Percentiles rank a stretch among this genome's conserved stretches.
These are phyloP conservation scores for Xiphophorus maculatus DNA, from an alignment of 2,113 vertebrate species.

Conservation along the genomic window DNA sequence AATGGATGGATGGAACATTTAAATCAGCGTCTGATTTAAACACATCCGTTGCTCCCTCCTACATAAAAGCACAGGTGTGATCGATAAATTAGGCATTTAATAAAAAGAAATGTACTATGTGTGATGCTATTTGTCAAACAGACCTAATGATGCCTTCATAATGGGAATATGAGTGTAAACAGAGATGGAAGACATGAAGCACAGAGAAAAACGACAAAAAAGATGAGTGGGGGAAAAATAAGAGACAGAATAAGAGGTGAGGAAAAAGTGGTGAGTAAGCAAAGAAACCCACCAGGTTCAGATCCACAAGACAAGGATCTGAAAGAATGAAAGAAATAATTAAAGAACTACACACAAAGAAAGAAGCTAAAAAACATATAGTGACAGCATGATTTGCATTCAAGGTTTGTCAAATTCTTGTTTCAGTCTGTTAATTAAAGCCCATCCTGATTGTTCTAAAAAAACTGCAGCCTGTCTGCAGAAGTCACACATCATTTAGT, in stretches of 20 bases:
- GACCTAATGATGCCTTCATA: slow-evolving; percentile 43
- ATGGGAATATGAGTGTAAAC: slow-evolving; percentile 16
- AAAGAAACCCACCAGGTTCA: not conserved
- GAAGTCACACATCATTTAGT: slow-evolving; percentile 60
- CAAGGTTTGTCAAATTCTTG: slow-evolving; percentile 45
- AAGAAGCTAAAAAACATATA: slow-evolving; percentile 16
- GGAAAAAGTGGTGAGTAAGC: not conserved
- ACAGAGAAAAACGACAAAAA: not conserved
- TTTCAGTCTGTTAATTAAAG: slow-evolving; percentile 63
- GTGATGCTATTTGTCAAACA: slow-evolving; percentile 24
- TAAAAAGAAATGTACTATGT: slow-evolving; percentile 21
- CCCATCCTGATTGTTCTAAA: slow-evolving; percentile 59
- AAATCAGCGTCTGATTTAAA: too few species aligned
- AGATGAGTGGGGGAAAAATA: not conserved
- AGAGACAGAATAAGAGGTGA: not conserved
- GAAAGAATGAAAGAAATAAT: not conserved
- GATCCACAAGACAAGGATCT: not conserved
- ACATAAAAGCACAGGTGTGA: not conserved
- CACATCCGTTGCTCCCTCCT: not conserved
- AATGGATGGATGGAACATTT: too few species aligned
- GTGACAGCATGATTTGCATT: slow-evolving; percentile 41
- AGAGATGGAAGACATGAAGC: not conserved
- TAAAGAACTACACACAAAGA: not conserved
- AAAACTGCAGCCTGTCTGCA: slow-evolving; percentile 55
- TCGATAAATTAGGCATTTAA: slow-evolving; percentile 6